A percentile compares a stretch with the other conserved stretches of the same genome.
Evolutionary conservation across 1,140 invertebrate species (phyloP).

Genomic region (Carposina sasakii): DNA sequence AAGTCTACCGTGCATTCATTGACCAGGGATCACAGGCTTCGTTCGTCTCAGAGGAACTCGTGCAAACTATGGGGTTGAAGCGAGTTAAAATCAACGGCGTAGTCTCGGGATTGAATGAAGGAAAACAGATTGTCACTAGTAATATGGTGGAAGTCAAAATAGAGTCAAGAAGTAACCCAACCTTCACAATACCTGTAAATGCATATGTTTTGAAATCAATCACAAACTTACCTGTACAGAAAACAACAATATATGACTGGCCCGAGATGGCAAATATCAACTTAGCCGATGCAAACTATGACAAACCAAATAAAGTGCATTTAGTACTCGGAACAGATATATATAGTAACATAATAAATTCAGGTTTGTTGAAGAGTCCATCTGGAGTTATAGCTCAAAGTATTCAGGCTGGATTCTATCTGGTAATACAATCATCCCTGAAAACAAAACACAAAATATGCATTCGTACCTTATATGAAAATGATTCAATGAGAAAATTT

Average conservation of each 20-base stretch:
- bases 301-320: conserved; percentile 13
- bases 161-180: conserved; percentile 6
- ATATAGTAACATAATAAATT: conserved; percentile 19
- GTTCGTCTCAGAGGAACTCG: conserved; percentile 21
- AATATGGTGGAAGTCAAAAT: conserved; percentile 8
- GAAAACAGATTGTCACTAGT: neutral
- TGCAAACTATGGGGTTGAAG: conserved; percentile 16
- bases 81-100: neutral
- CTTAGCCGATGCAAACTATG: conserved; percentile 17
- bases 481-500: no score
- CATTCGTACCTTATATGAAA: no score
- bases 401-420: conserved; percentile 27
- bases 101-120: conserved; percentile 10
- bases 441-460: no score
- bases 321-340: conserved; percentile 19
- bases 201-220: no score
- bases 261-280: conserved; percentile 14
- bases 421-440: conserved; percentile 14
- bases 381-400: conserved; percentile 27
- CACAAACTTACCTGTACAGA: no score
- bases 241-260: no score
- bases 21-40: conserved; percentile 23
- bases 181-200: no score
- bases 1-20: conserved; percentile 15
- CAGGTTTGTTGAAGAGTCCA: conserved; percentile 23